phyloP scores from a whole-genome alignment of 2,888 invertebrate genomes.

The Crioceris asparagi region DNA sequence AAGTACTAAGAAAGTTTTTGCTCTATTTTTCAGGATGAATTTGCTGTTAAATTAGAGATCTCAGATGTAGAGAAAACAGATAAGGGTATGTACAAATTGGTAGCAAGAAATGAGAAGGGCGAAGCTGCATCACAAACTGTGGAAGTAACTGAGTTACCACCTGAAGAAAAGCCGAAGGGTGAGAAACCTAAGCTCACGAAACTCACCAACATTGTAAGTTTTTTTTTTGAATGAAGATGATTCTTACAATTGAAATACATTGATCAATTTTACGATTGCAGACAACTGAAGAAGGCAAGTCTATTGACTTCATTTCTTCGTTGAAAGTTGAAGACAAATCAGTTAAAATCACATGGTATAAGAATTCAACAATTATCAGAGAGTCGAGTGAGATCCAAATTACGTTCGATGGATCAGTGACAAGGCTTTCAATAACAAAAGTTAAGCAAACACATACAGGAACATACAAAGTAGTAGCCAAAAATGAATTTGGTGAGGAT shows the following conservation, averaged over 20 bases:
- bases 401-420: slow-evolving; percentile 73
- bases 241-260: background rate
- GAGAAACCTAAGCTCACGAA: slow-evolving; percentile 72
- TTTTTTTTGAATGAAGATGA: slow-evolving; percentile 1
- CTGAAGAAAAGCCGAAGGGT: slow-evolving; percentile 61
- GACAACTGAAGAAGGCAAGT: slow-evolving; percentile 60
- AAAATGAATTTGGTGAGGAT: slow-evolving; percentile 85
- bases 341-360: slow-evolving; percentile 77
- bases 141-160: slow-evolving; percentile 74
- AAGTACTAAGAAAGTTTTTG: background rate
- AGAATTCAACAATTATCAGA: slow-evolving; percentile 64
- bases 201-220: slow-evolving; percentile 62
- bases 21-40: slow-evolving; percentile 71
- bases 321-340: slow-evolving; percentile 68
- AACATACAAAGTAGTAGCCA: slow-evolving; percentile 74
- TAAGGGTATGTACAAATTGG: slow-evolving; percentile 80
- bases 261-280: slow-evolving; percentile 29
- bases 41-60: slow-evolving; percentile 81
- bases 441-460: slow-evolving; percentile 66
- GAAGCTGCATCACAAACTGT: slow-evolving; percentile 84
- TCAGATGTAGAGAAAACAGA: slow-evolving; percentile 69
- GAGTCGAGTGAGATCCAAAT: slow-evolving; percentile 68
- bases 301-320: slow-evolving; percentile 66
- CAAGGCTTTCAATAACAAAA: slow-evolving; percentile 66
- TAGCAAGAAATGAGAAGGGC: slow-evolving; percentile 88